Base-by-base conservation (phyloP, 2,888 invertebrate genomes). In the Campaea margaritaria region DNA sequence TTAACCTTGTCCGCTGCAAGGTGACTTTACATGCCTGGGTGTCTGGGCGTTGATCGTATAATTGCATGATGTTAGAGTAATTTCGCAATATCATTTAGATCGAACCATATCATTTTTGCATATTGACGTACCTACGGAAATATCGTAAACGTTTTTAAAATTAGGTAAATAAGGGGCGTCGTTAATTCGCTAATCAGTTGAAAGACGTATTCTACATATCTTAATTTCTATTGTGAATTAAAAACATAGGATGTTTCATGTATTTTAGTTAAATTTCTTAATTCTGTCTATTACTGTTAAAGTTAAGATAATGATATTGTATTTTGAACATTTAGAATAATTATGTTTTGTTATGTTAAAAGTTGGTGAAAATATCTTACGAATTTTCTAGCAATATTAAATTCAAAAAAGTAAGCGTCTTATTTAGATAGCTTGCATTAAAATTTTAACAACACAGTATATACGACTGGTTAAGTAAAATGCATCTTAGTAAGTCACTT, bases 11-110 rank as follows among this genome's bases (percentile, higher is more conserved):
- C 83, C 81, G 82, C 66, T 75, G 83, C 89, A 92, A 92, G 91
- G 91, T 92, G 91, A 91, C 91, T 91, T 90, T 87, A 87, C 82
- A 85, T 83, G 89, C 86, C 87, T 86, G 89, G 79, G 81, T 84
- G 89, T 89, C 88, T 89, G 91, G 82, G 79, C 88, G 86, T 84
- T 87, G 86, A 88, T 86, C 87, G 79, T 89, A 82, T 89, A 88
- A 91, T 91, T 90, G 90, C 83, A 82, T 85, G 85, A 85, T 82
- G 84, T 85, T 83, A 82, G 81, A 85, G 77, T 85, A 82, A 81
- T 82, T 85, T 83, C 78, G 82, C 78, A 75, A 85, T 86, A 86
- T 87, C 81, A 79, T 83, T 84, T 85, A 81, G 73, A 87, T 81
- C 78, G 82, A 83, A 85, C 83, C 89, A 91, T 92, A 91, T 91